Evolutionary conservation across 2,888 invertebrate species (phyloP), one percentile per base, ranked within the genome.

Genomic region (Omphaloscelis lunosa): DNA sequence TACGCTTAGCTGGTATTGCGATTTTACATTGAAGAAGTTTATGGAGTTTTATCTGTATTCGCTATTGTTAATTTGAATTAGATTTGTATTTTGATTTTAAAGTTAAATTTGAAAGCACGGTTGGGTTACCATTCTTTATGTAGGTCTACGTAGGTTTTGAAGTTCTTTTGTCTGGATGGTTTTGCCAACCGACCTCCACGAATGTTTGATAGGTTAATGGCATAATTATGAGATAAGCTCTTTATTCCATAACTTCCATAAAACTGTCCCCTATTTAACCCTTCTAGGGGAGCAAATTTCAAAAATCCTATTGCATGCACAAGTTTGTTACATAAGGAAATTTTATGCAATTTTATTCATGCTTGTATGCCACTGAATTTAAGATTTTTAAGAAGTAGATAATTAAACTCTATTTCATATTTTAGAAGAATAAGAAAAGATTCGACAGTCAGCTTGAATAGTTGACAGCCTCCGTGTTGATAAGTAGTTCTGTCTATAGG

Each of bases 11-110:
- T 72, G 27, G n/a, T 20, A 62, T 63, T 73, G 56, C 29, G 56
- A 82, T 70, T 82, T 66, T 51, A 68, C 23, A 59, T 69, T 79
- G 56, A 51, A 51, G 23, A 63, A 41, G 67, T 58, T 58, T 56
- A 66, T 59, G 15, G 17, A 61, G 39, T 70, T 34, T 27, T 66
- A n/a, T 56, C 45, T 69, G 53, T 59, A 48, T 65, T 45, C 9
- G 20, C 17, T 80, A 9, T 68, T 59, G 58, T 76, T 76, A 45
- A 39, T 34, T 58, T 23, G 34, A n/a, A n/a, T 39, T 15, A 9
- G n/a, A 20, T 23, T 45, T n/a, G 17, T 63, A 73, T n/a, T 82
- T 74, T 41, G 15, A 8, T 82, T 65, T 58, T n/a, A 29, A 51
- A 41, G 11, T 68, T 20, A 23, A 23, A 51, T 15, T 5, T 15